Evolutionary conservation across 37 sponge, comb jelly and placozoan species (phyloP).

Genomic region (Hexactinellida sp.): DNA sequence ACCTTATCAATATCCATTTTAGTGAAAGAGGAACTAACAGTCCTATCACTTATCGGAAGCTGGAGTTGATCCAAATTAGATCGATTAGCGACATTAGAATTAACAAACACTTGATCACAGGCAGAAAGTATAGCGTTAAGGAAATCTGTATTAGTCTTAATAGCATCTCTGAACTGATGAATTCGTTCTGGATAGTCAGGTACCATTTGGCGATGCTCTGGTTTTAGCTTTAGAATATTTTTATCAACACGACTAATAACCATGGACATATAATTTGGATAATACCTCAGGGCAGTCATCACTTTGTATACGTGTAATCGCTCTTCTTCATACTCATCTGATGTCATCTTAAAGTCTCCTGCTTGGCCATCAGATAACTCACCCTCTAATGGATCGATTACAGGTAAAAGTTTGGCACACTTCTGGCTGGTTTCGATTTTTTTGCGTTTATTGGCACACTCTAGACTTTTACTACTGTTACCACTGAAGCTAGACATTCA

Average conservation of each 20-base stretch:
- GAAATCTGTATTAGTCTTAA: conserved; percentile 57
- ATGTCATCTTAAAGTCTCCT: background rate
- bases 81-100: conserved; percentile 23
- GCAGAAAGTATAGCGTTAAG: conserved; percentile 36
- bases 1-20: background rate
- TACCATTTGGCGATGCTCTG: conserved; percentile 46
- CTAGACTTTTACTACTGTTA: too few relatives aligned
- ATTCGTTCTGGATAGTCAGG: conserved; percentile 27
- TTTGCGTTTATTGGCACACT: background rate
- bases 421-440: background rate
- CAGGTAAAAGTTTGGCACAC: background rate
- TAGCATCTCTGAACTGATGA: conserved; percentile 23
- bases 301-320: background rate
- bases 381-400: background rate
- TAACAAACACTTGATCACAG: conserved; percentile 55
- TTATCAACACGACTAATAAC: conserved; percentile 19
- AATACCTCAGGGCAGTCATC: conserved; percentile 20
- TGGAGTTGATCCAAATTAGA: background rate
- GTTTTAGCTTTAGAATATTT: conserved; percentile 43
- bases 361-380: background rate
- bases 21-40: background rate
- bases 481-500: too few relatives aligned
- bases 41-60: background rate
- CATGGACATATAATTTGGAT: conserved; percentile 22
- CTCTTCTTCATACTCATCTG: background rate